phyloP scores from a whole-genome alignment of 2,888 invertebrate genomes.

The Plagodis pulveraria region DNA sequence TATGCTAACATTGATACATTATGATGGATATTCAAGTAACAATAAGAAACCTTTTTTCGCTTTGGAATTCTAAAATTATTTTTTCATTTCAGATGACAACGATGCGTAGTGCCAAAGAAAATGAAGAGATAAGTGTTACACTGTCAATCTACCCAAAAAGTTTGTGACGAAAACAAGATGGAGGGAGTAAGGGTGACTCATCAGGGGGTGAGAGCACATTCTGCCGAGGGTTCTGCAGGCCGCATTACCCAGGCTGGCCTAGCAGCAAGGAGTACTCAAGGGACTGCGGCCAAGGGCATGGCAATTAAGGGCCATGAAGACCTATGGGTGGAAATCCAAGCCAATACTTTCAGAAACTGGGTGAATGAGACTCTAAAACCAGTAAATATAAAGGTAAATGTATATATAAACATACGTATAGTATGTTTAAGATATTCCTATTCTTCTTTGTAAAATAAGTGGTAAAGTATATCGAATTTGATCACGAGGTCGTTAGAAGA shows the following conservation, averaged over 20 bases:
- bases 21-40: too few species aligned
- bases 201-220: slow-evolving; percentile 84
- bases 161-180: slow-evolving; percentile 58
- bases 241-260: slow-evolving; percentile 91
- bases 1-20: too few species aligned
- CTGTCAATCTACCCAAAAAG: slow-evolving; percentile 36
- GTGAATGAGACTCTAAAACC: slow-evolving; percentile 96
- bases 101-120: slow-evolving; percentile 59
- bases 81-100: slow-evolving; percentile 59
- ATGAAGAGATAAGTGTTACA: slow-evolving; percentile 42
- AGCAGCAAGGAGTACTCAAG: slow-evolving; percentile 94
- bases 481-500: too few species aligned
- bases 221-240: slow-evolving; percentile 85
- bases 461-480: too few species aligned
- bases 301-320: slow-evolving; percentile 97
- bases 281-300: slow-evolving; percentile 98
- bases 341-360: slow-evolving; percentile 98
- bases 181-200: slow-evolving; percentile 85
- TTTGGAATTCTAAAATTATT: not conserved
- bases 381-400: slow-evolving; percentile 86
- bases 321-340: slow-evolving; percentile 98
- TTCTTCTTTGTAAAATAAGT: not conserved
- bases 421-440: too few species aligned
- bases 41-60: too few species aligned
- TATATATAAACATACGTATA: too few species aligned